phyloP scores from a whole-genome alignment of 2,113 vertebrate species.

The Opisthocomus hoazin region DNA sequence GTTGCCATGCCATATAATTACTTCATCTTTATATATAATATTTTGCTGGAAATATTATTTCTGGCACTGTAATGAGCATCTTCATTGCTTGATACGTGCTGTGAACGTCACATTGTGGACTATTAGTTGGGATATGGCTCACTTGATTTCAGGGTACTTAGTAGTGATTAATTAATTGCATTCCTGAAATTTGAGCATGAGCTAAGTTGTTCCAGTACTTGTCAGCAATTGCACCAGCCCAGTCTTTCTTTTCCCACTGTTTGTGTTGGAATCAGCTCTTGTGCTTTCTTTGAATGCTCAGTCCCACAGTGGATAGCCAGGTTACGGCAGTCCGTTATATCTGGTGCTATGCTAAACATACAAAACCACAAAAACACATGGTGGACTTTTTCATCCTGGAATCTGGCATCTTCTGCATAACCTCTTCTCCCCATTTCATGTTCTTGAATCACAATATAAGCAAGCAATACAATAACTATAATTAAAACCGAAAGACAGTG shows the following conservation, averaged over 20 bases:
- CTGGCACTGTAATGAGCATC: conserved; percentile 44
- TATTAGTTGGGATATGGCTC: conserved; percentile 47
- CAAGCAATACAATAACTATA: background rate
- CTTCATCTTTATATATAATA: conserved; percentile 37
- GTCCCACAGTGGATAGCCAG: background rate
- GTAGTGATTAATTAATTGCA: conserved; percentile 54
- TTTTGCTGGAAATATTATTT: conserved; percentile 51
- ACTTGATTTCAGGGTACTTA: conserved; percentile 46
- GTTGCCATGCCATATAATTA: conserved; percentile 48
- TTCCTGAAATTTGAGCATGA: conserved; percentile 53
- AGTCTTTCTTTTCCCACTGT: conserved; percentile 6
- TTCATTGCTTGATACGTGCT: conserved; percentile 32
- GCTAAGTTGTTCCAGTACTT: conserved; percentile 63
- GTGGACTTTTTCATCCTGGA: background rate
- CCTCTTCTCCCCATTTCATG: background rate
- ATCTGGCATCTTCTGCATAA: background rate
- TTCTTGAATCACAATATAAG: background rate
- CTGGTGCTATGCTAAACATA: background rate
- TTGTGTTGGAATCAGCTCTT: conserved; percentile 27
- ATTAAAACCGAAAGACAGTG: background rate
- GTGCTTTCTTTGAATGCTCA: background rate
- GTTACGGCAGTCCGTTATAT: background rate
- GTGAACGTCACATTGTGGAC: conserved; percentile 9
- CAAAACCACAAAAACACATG: background rate
- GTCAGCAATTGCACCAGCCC: conserved; percentile 10